Base-by-base conservation (phyloP, 2,888 invertebrate species). In the Chironomus riparius region DNA sequence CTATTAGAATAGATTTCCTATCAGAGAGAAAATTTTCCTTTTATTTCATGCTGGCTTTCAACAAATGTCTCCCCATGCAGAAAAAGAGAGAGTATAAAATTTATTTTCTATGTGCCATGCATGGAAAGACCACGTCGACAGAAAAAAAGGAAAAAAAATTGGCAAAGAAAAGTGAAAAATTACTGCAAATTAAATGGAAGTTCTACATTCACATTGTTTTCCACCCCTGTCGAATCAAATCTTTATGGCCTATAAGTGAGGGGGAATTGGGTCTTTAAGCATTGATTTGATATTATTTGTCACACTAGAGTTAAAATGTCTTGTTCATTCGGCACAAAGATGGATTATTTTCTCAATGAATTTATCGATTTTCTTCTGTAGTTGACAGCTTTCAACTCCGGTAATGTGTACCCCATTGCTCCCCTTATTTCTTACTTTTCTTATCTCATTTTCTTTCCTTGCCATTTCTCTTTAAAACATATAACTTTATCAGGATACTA, bases 281-380 rank as follows among this genome's bases (percentile, higher is more conserved):
- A 48, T 62, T 72, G 61, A 72, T 72, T 72, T 47, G 56, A 50
- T 50, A 50, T 22, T 50, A 70, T 70, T 70, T 72, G 72, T 72
- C 72, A 72, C 72, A 72, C 50, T 71, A 15, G 71, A 70, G 47
- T 18, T 12, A 22, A 61, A 72, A 72, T 72, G 72, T 62, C 72
- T 72, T 62, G 62, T 72, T 72, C 56, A 56, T 15, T 18, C 18
- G 13, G 24, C 38, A 21, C n/a, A 24, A 21, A 65, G 24, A 65
- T 65, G 65, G 65, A 65, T 65, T 65, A 65, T 65, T 12, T 38
- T 65, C 24, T 18, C 13, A 24, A 38, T 38, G 38, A 24, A 65
- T 65, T 65, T 65, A 65, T 65, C 65, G 65, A 65, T 65, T 65
- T 65, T 38, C 38, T 10, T 38, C 38, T 65, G 22, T 12, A 65